phyloP scores from a whole-genome alignment of 1,140 invertebrate genomes.

The Drosophila lacteicornis region DNA sequence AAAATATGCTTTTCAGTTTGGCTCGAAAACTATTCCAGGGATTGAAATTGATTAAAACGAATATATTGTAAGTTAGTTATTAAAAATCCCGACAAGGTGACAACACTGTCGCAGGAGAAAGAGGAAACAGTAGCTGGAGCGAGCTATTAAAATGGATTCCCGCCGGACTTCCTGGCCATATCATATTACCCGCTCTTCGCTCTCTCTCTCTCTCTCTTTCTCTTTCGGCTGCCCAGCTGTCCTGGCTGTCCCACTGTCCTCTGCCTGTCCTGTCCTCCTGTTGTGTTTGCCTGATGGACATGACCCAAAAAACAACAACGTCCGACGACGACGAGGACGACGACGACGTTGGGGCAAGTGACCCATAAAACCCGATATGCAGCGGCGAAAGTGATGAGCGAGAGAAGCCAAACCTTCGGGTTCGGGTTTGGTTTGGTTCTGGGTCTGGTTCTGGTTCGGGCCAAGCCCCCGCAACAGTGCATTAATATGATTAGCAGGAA shows the following conservation, averaged over 20 bases:
- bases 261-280: constrained; percentile 1
- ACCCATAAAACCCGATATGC: constrained; percentile 54
- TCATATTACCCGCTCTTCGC: constrained; percentile 64
- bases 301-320: constrained; percentile 71
- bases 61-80: too few species aligned
- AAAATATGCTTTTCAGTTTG: constrained; percentile 14
- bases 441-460: constrained; percentile 30
- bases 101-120: neutral
- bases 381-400: constrained; percentile 55
- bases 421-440: neutral
- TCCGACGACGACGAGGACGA: neutral
- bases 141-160: constrained; percentile 81
- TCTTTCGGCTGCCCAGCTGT: neutral
- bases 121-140: constrained; percentile 13
- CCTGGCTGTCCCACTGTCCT: neutral
- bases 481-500: constrained; percentile 80
- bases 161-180: constrained; percentile 80
- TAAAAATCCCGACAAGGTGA: neutral
- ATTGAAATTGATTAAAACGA: neutral
- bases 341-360: constrained; percentile 29
- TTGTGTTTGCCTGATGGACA: constrained; percentile 67
- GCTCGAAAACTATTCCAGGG: neutral
- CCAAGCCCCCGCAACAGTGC: constrained; percentile 70
- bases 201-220: neutral
- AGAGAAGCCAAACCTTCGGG: constrained; percentile 40